These are phyloP conservation scores for Tangachromis dhanisi DNA, from an alignment of 2,113 vertebrate genomes.

Conservation along the genomic window DNA sequence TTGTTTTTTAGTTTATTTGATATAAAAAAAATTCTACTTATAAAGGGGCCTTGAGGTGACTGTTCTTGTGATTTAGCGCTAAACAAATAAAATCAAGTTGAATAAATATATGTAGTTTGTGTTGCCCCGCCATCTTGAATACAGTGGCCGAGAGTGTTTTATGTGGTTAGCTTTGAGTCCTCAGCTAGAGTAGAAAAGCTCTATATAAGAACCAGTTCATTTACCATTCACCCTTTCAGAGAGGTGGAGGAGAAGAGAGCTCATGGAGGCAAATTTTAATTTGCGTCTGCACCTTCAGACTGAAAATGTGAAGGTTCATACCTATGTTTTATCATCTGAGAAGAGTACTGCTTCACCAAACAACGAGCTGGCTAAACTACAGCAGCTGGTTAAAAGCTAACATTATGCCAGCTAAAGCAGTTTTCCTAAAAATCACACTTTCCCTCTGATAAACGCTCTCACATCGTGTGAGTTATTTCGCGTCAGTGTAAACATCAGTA, in stretches of 20 bases:
- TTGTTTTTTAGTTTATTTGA: neutral
- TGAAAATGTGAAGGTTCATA: neutral
- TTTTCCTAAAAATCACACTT: neutral
- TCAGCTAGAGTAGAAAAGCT: neutral
- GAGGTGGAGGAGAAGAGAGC: neutral
- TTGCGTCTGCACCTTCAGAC: neutral
- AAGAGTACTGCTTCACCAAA: rapidly evolving
- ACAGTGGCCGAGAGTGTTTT: neutral
- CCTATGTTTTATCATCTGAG: neutral
- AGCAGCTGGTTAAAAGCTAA: neutral
- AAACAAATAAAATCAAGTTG: neutral
- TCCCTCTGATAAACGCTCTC: neutral
- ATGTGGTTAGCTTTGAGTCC: neutral
- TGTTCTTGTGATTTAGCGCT: neutral
- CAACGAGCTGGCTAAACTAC: neutral
- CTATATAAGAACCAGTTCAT: neutral
- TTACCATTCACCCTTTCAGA: neutral
- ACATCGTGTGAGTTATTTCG: rapidly evolving
- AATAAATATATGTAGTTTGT: neutral
- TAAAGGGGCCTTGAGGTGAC: neutral
- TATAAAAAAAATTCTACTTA: neutral
- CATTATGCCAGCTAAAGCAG: neutral
- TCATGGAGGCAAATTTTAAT: too few relatives aligned
- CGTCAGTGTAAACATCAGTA: neutral
- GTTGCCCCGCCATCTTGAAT: neutral